Conservation (phyloP, 2,797 vertebrate species). For the Molossus alvarezi region DNA sequence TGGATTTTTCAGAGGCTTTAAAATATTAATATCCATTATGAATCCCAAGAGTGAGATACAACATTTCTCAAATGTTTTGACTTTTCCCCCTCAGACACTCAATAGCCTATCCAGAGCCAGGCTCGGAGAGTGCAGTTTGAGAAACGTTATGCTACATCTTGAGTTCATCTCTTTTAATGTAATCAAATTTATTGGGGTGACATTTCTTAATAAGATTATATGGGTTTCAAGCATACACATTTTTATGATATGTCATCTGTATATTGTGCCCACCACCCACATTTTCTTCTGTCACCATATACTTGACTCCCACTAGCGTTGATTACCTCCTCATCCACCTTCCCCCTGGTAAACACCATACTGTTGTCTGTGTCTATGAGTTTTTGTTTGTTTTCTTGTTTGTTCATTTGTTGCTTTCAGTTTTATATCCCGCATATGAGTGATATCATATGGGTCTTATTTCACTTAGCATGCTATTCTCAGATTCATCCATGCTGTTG, state of each 20-base stretch:
- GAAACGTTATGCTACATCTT: not conserved
- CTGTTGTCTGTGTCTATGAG: not conserved
- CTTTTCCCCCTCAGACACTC: not conserved
- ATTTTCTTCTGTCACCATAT: not conserved
- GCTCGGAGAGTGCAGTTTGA: not conserved
- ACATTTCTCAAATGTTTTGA: not conserved
- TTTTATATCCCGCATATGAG: not conserved
- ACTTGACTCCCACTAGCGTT: not conserved
- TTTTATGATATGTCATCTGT: not conserved
- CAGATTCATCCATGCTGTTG: not conserved
- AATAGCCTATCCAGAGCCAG: not conserved
- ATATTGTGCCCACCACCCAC: not conserved
- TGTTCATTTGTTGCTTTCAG: not conserved
- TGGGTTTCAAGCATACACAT: not conserved
- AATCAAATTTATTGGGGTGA: not conserved
- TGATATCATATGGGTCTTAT: not conserved
- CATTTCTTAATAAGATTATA: not conserved
- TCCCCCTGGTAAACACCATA: not conserved
- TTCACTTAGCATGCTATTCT: not conserved
- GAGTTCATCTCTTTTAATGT: not conserved
- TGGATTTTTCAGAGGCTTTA: slow-evolving; percentile 26
- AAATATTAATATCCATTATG: not conserved
- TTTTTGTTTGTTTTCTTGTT: not conserved
- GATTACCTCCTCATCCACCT: not conserved
- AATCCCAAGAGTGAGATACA: not conserved